phyloP scores from a whole-genome alignment of 2,113 vertebrate genomes.

The Oncorhynchus clarkii region DNA sequence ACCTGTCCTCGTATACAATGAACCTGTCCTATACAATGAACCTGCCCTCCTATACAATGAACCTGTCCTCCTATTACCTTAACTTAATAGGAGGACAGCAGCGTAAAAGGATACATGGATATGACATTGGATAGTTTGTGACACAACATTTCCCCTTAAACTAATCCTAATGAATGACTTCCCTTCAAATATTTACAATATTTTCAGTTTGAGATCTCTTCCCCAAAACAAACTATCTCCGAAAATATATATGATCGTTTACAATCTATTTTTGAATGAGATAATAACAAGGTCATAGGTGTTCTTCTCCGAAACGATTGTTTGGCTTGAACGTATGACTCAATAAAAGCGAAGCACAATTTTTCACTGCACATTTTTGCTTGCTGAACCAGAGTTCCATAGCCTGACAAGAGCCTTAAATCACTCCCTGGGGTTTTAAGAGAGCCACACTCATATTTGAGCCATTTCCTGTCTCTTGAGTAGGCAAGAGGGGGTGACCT shows the following conservation, averaged over 20 bases:
- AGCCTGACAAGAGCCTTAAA: conserved; percentile 47
- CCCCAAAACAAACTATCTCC: background rate
- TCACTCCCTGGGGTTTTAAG: conserved; percentile 55
- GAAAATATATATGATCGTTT: conserved; percentile 8
- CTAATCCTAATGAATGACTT: background rate
- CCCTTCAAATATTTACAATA: conserved; percentile 17
- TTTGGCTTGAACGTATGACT: conserved; percentile 28
- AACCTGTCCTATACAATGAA: too few species aligned
- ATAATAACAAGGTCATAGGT: background rate
- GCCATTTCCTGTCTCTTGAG: conserved; percentile 73
- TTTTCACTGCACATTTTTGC: conserved; percentile 58
- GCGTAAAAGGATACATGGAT: background rate
- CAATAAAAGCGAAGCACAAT: conserved; percentile 52
- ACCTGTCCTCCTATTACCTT: too few species aligned
- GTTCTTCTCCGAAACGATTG: background rate
- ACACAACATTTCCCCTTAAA: background rate
- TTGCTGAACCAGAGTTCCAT: conserved; percentile 53
- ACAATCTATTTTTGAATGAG: background rate
- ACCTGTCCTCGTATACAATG: too few species aligned
- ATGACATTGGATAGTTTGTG: background rate
- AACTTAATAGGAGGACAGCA: too few species aligned
- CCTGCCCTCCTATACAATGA: too few species aligned
- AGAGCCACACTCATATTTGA: conserved; percentile 67
- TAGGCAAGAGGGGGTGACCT: conserved; percentile 36
- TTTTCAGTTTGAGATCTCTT: background rate